These are phyloP conservation scores for Nemotelus nigrinus DNA, from an alignment of 2,888 invertebrate genomes.

Conservation along the genomic window DNA sequence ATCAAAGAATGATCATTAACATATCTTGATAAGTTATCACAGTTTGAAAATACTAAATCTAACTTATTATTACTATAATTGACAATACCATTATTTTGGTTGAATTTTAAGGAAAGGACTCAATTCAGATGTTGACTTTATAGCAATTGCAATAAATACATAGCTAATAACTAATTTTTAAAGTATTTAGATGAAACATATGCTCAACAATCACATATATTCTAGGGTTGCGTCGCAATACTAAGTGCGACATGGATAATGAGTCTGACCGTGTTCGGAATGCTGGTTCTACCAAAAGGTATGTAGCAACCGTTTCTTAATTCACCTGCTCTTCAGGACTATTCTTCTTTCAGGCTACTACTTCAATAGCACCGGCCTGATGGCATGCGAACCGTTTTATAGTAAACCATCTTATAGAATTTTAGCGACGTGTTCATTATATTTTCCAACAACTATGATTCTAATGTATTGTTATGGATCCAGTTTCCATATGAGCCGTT, in stretches of 20 bases:
- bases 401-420: conserved; percentile 78
- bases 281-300: conserved; percentile 83
- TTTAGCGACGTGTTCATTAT: conserved; percentile 86
- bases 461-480: conserved; percentile 92
- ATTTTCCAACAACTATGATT: conserved; percentile 91
- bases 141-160: no score
- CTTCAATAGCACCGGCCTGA: conserved; percentile 85
- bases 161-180: background rate
- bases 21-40: no score
- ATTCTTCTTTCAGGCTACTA: conserved; percentile 72
- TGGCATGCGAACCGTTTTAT: conserved; percentile 90
- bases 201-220: background rate
- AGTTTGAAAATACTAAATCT: no score
- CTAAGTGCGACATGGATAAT: conserved; percentile 87
- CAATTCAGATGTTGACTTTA: no score
- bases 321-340: background rate
- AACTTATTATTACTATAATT: no score
- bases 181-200: background rate
- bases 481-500: conserved; percentile 87
- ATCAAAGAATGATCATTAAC: no score
- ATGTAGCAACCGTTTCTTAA: conserved; percentile 50
- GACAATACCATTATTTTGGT: no score
- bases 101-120: no score
- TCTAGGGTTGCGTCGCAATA: conserved; percentile 83
- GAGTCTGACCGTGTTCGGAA: conserved; percentile 83